phyloP scores from a whole-genome alignment of 2,888 invertebrate genomes.

The Icerya purchasi region DNA sequence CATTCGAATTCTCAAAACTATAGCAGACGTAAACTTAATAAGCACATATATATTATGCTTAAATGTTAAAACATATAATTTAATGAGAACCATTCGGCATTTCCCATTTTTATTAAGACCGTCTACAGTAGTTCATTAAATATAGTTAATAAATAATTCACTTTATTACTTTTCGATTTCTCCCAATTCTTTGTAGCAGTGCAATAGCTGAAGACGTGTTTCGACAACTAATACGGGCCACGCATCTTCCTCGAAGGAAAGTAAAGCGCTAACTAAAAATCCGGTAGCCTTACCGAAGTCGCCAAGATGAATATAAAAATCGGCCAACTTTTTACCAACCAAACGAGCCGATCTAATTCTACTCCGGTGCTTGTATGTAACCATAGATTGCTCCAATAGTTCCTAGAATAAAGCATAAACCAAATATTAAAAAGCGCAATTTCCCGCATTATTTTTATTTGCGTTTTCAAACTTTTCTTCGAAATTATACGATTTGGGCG shows the following conservation, averaged over 20 bases:
- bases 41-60: too few relatives aligned
- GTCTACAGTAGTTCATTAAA: too few relatives aligned
- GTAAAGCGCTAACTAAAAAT: slow-evolving; percentile 64
- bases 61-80: too few relatives aligned
- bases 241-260: slow-evolving; percentile 67
- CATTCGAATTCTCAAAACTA: too few relatives aligned
- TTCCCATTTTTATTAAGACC: too few relatives aligned
- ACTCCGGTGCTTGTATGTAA: slow-evolving; percentile 86
- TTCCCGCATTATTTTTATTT: neutral
- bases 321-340: slow-evolving; percentile 71
- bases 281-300: slow-evolving; percentile 75
- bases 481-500: too few relatives aligned
- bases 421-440: slow-evolving; percentile 8
- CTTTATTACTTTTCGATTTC: slow-evolving; percentile 42
- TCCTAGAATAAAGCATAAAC: slow-evolving; percentile 33
- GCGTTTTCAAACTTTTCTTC: too few relatives aligned
- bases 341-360: slow-evolving; percentile 51
- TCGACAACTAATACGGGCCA: slow-evolving; percentile 68
- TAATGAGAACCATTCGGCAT: too few relatives aligned
- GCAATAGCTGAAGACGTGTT: slow-evolving; percentile 60
- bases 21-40: too few relatives aligned
- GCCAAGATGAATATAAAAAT: slow-evolving; percentile 67
- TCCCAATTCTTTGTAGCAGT: slow-evolving; percentile 59
- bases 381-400: slow-evolving; percentile 81
- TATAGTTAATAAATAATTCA: neutral